Base-by-base conservation (phyloP, 2,888 invertebrate species). In the Kuschelorhynchus macadamiae region DNA sequence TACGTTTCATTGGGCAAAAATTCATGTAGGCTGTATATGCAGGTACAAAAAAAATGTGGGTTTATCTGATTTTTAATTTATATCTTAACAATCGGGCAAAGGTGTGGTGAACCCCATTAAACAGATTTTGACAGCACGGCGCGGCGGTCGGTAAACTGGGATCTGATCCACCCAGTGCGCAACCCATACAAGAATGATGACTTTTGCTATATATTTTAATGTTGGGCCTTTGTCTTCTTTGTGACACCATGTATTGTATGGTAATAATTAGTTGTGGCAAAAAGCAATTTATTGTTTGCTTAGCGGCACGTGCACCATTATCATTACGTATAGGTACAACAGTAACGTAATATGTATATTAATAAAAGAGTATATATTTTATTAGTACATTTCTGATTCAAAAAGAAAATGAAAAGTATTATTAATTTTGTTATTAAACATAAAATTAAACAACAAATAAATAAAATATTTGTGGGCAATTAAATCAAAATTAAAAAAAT, bases 31-130 rank as follows among this genome's bases (percentile, higher is more conserved):
- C 25, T 7, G 25, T 25, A 25, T 7, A 25, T 25, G 25, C 25
- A 25, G 25, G 25, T 7, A 25, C 12, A 21, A 55, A 49, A 66
- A 57, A 44, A 50, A 57, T 61, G 44, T 61, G 53, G 63, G 70
- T 66, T 70, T 70, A 63, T 67, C 56, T 63, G 61, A 67, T 71
- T 59, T 59, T 66, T 69, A 56, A 60, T 56, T 66, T 71, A 63
- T 55, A 62, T 57, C 63, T 36, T 39, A 52, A 68, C 59, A 57
- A 52, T 53, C 64, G 60, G 52, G 62, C 39, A 56, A 62, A 60
- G 68, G 68, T 68, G 68, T 64, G 68, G 63, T 59, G 49, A 62
- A 57, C 57, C 67, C 62, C 63, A 67, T 67, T 67, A 52, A 67
- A 56, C 44, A 67, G 57, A 63, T 25, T 67, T 67, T 67, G 67